phyloP scores from a whole-genome alignment of 2,797 vertebrate species.

The Notoglanidium macrostoma region DNA sequence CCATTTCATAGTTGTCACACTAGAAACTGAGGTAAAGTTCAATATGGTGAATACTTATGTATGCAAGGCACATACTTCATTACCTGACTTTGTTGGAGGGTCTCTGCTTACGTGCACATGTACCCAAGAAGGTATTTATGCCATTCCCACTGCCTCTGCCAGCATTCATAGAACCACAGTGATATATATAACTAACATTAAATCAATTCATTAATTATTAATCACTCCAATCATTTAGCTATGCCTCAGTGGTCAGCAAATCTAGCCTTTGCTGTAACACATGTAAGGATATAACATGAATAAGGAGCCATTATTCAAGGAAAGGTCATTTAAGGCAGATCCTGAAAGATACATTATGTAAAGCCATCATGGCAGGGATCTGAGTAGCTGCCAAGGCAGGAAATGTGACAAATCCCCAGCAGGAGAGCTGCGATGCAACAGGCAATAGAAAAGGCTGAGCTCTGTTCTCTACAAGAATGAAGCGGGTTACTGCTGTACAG shows the following conservation, averaged over 20 bases:
- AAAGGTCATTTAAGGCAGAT: constrained; percentile 28
- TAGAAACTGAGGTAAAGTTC: not conserved
- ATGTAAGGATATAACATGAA: constrained; percentile 21
- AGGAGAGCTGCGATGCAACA: constrained; percentile 56
- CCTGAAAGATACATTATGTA: constrained; percentile 48
- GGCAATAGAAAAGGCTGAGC: constrained; percentile 15
- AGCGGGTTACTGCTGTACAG: constrained; percentile 61
- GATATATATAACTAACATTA: not conserved
- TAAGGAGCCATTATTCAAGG: constrained; percentile 28
- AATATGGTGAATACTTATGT: not conserved
- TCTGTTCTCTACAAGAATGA: not conserved
- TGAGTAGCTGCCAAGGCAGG: constrained; percentile 52
- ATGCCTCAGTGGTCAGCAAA: not conserved
- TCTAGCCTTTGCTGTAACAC: not conserved
- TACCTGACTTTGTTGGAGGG: not conserved
- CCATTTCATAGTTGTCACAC: not conserved
- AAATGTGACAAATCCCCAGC: constrained; percentile 61
- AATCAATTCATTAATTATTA: not conserved
- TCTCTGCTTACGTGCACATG: not conserved
- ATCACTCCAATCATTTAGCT: not conserved
- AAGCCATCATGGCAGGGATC: constrained; percentile 35
- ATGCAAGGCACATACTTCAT: not conserved
- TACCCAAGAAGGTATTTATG: not conserved
- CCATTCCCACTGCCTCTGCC: not conserved
- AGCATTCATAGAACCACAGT: not conserved